Evolutionary conservation across 2,113 vertebrate species (phyloP), one percentile per base, ranked within the genome.

Genomic region (Dasypus novemcinctus): DNA sequence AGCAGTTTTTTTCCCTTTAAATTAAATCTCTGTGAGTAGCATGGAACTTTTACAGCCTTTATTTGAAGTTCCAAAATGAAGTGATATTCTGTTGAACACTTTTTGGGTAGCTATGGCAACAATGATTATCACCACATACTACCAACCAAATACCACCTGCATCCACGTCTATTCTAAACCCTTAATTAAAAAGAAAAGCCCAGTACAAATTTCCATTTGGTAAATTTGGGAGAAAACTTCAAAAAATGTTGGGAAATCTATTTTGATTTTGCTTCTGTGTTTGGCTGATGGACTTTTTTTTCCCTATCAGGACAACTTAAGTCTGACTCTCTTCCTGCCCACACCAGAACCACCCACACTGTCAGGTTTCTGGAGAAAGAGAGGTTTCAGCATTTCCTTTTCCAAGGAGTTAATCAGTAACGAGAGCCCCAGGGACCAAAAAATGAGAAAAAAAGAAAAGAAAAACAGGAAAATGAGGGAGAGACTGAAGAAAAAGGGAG

Each of bases 141-240:
- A 97, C 97, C 93, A 97, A 96, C 68, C 49, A 97, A 97, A 96
- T 97, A 97, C 94, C 96, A 97, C 97, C 97, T 97, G 96, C 94
- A 97, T 76, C 69, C 41, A 91, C 1, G 2, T 93, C 93, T 97
- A 97, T 97, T 97, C 92, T 94, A 97, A 97, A 96, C 74, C 82
- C 78, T 88, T 97, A 97, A 97, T 97, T 97, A 96, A 94, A 95
- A 93, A 93, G 92, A 95, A 96, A 94, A 97, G 90, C 85, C 95
- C 97, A 92, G 86, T 97, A 96, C 88, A 97, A 97, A 88, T 97
- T 97, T 95, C 68, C 91, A 96, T 88, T 96, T 93, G 72, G 94
- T 94, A 96, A 95, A 97, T 97, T 94, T 93, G 72, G 68, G 63
- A 95, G 72, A 94, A 95, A 95, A 92, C 72, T 96, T 97, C 4